Conservation (phyloP, 2,888 invertebrate genomes). For the Epirrhoe tristata region DNA sequence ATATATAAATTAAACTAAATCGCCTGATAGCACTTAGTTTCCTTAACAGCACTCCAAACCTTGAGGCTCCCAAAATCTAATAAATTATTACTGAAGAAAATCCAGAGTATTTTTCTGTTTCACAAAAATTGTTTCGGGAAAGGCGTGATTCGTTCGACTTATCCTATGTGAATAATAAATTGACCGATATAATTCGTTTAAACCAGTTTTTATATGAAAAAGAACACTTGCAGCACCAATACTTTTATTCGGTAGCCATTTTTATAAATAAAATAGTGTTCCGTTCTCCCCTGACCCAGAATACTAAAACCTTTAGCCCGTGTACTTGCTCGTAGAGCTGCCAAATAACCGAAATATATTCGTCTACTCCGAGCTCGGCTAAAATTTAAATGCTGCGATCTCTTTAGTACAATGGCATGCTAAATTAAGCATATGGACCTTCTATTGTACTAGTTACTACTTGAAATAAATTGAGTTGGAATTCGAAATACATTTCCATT, state of each 20-base stretch:
- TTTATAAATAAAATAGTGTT: slow-evolving; percentile 33
- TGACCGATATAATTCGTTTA: slow-evolving; percentile 1
- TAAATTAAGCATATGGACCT: slow-evolving; percentile 31
- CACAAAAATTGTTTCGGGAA: not conserved
- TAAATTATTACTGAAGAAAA: not conserved
- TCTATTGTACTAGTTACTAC: slow-evolving; percentile 19
- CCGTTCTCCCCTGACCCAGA: slow-evolving; percentile 33
- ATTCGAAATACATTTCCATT: slow-evolving; percentile 22
- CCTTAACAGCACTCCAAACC: not conserved
- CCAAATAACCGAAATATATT: slow-evolving; percentile 18
- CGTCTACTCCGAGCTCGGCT: slow-evolving; percentile 29
- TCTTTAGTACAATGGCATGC: slow-evolving; percentile 23
- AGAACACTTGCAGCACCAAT: slow-evolving; percentile 14
- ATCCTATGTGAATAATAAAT: slow-evolving; percentile 15
- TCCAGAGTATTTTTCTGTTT: not conserved
- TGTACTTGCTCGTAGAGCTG: slow-evolving; percentile 13
- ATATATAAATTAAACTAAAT: not conserved
- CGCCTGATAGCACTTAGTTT: not conserved
- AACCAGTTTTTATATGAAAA: slow-evolving; percentile 14
- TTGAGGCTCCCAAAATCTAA: not conserved
- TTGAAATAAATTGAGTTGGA: slow-evolving; percentile 23
- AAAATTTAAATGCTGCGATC: slow-evolving; percentile 32
- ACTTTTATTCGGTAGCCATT: slow-evolving; percentile 23
- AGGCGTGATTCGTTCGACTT: not conserved
- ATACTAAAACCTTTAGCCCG: slow-evolving; percentile 36